Evolutionary conservation across 2,113 vertebrate species (phyloP), one percentile per base, ranked within the genome.

Genomic region (Danionella cerebrum): DNA sequence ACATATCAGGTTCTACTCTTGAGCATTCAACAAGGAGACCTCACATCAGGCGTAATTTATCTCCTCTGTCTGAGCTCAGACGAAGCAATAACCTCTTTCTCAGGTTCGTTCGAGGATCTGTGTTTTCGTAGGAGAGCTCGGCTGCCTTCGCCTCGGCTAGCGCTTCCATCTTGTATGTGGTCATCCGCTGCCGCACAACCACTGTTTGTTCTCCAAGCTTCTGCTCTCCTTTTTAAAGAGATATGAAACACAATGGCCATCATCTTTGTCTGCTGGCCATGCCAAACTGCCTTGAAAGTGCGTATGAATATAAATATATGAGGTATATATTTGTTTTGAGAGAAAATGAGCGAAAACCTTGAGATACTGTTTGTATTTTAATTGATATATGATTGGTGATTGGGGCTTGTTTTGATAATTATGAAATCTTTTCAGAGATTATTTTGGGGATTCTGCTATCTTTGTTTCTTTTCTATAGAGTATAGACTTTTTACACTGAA

Each of bases 401-500:
- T 81, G 87, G 86, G 83, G 79, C 79, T 80, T 84, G 71, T 77
- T 73, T 68, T 73, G 77, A 60, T 65, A 76, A 65, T 81, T 76
- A 81, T 74, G 84, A 83, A 85, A 83, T 73, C 77, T 80, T 77
- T 71, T 70, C 80, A 77, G 42, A 83, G 73, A 82, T 68, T 84
- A 75, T 83, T 81, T 85, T 81, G 76, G 76, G 76, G 78, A 80
- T 79, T 78, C 72, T 74, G 74, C 74, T 76, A 60, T 77, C 14
- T 53, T 64, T 55, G 62, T n/a, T 6, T 71, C 83, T 86, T 88
- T 87, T 84, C 83, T 82, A 78, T 88, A 85, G 80, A 85, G 42
- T 84, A 76, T 87, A 85, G 84, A 76, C 81, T 87, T 88, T 89
- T 89, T 89, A 89, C 88, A 88, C 87, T 89, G 88, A 89, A 86